phyloP scores from a whole-genome alignment of 2,888 invertebrate species.

The Criorhina ranunculi region DNA sequence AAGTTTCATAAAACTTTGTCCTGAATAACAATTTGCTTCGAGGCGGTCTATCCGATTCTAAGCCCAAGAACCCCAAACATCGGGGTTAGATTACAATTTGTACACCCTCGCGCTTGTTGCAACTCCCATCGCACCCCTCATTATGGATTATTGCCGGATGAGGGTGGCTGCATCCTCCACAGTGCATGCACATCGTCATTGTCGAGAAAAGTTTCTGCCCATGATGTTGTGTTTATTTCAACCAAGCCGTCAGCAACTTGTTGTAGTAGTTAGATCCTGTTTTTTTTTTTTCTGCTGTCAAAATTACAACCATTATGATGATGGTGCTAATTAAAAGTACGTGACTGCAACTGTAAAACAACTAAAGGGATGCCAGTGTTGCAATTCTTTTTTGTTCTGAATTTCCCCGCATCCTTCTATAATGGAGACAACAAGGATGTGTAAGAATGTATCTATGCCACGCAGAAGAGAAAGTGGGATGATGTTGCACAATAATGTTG shows the following conservation, averaged over 20 bases:
- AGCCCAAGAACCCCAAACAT: conserved; percentile 61
- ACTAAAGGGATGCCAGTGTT: conserved; percentile 19
- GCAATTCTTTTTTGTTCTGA: conserved; percentile 1
- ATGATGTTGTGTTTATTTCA: conserved; percentile 60
- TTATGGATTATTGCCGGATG: conserved; percentile 65
- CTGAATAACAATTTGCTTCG: conserved; percentile 51
- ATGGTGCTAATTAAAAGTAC: conserved; percentile 76
- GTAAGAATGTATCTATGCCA: conserved; percentile 9
- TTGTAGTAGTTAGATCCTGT: conserved; percentile 53
- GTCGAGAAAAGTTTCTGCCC: conserved; percentile 43
- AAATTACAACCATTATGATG: conserved; percentile 76
- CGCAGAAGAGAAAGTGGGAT: neutral
- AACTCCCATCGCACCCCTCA: conserved; percentile 29
- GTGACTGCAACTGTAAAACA: conserved; percentile 72
- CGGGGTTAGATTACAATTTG: conserved; percentile 55
- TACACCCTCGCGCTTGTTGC: neutral
- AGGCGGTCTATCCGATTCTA: conserved; percentile 54
- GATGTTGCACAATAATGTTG: conserved; percentile 64
- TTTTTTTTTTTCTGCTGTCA: conserved; percentile 56
- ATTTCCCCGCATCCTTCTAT: conserved; percentile 40
- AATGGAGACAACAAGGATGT: conserved; percentile 49
- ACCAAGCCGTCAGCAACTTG: conserved; percentile 71
- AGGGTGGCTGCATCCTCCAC: neutral
- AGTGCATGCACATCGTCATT: conserved; percentile 34
- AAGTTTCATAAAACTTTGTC: conserved; percentile 63